Evolutionary conservation across 2,797 vertebrate genomes (phyloP).

Genomic region (Epinephelus awoara): DNA sequence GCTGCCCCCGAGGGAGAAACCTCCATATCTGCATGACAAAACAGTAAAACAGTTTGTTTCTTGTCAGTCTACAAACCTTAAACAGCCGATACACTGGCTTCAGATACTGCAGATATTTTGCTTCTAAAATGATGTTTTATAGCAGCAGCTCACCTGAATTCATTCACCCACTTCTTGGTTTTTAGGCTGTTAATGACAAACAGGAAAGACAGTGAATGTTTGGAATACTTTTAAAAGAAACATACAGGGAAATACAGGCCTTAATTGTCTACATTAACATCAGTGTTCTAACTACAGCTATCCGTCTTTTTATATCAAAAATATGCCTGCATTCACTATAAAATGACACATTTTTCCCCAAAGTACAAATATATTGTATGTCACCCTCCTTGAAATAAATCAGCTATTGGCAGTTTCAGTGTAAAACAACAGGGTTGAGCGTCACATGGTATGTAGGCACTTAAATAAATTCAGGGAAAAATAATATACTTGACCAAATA

Average conservation of each 20-base stretch:
- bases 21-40: conserved; percentile 88
- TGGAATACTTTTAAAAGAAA: not conserved
- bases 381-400: not conserved
- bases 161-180: conserved; percentile 94
- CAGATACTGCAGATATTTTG: not conserved
- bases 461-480: not conserved
- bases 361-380: not conserved
- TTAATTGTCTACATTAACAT: not conserved
- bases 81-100: not conserved
- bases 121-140: not conserved
- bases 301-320: not conserved
- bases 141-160: conserved; percentile 88
- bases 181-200: conserved; percentile 84
- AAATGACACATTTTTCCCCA: not conserved
- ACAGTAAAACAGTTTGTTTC: not conserved
- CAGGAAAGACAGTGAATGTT: conserved; percentile 4
- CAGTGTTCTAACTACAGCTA: not conserved
- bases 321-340: not conserved
- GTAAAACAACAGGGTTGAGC: not conserved
- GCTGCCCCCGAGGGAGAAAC: conserved; percentile 90
- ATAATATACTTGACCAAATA: conserved; percentile 3
- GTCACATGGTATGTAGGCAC: not conserved
- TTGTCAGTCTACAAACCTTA: not conserved
- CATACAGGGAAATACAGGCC: not conserved
- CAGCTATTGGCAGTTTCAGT: not conserved